These are phyloP conservation scores for Anguilla marmorata DNA, from an alignment of 2,797 vertebrate genomes.

Conservation along the genomic window DNA sequence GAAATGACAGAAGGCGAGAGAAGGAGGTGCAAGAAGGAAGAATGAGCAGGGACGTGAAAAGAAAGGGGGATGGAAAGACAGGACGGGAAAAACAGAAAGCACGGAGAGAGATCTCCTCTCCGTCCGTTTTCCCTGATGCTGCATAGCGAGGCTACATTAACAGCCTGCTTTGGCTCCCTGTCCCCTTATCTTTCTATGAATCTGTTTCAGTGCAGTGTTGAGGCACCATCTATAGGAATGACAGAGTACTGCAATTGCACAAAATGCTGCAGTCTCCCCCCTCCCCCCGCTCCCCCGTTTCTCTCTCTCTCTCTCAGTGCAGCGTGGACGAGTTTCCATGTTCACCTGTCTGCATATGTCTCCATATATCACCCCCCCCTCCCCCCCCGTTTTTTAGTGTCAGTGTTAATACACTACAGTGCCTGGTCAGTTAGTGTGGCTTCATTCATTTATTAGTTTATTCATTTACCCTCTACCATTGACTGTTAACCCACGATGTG, in stretches of 20 bases:
- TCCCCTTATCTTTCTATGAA: slow-evolving; percentile 18
- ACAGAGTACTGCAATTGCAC: slow-evolving; percentile 52
- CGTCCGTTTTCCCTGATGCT: slow-evolving; percentile 18
- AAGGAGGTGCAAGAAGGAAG: neutral
- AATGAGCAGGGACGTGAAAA: neutral
- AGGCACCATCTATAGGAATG: slow-evolving; percentile 60
- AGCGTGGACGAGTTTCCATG: slow-evolving; percentile 24
- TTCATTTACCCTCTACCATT: neutral
- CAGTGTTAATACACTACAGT: neutral
- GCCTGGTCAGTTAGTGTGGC: neutral
- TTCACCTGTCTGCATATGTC: slow-evolving; percentile 18
- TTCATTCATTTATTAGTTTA: neutral
- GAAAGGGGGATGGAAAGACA: neutral
- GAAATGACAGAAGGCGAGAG: neutral
- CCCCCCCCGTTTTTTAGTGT: neutral
- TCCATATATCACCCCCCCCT: neutral
- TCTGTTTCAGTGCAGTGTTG: slow-evolving; percentile 52
- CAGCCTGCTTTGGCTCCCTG: slow-evolving; percentile 29
- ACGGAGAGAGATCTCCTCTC: neutral
- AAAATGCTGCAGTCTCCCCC: slow-evolving; percentile 64
- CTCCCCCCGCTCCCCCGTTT: slow-evolving; percentile 14
- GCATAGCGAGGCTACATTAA: slow-evolving; percentile 33
- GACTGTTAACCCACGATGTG: neutral
- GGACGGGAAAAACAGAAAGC: neutral
- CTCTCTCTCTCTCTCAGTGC: slow-evolving; percentile 15